These are phyloP conservation scores for Popillia japonica DNA, from an alignment of 1,140 invertebrate species.

Conservation along the genomic window DNA sequence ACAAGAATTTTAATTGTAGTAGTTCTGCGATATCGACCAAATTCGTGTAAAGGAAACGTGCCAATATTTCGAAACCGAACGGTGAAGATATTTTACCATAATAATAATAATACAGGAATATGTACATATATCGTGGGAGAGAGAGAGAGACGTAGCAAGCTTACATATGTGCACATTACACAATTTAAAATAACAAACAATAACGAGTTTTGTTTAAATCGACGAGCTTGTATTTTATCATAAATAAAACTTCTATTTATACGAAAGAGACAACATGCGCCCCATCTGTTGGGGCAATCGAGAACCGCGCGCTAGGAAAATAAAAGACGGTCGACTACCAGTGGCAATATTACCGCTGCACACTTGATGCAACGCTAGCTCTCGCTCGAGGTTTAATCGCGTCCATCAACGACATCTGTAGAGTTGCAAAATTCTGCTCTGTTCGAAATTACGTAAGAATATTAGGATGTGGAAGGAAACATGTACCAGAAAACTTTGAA, in stretches of 20 bases:
- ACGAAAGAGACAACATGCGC: conserved; percentile 42
- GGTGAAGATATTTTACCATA: background rate
- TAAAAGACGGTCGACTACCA: conserved; percentile 42
- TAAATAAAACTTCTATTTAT: conserved; percentile 33
- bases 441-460: background rate
- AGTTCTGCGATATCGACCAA: too few species aligned
- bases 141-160: background rate
- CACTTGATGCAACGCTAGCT: conserved; percentile 24
- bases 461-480: conserved; percentile 2
- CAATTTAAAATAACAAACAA: conserved; percentile 38
- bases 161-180: background rate
- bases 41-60: too few species aligned
- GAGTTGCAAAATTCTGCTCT: conserved; percentile 1
- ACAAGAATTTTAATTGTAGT: too few species aligned
- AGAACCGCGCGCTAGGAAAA: conserved; percentile 41
- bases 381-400: background rate
- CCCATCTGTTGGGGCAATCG: conserved; percentile 44
- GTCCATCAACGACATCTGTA: conserved; percentile 19
- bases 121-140: background rate
- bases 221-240: conserved; percentile 24
- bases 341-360: conserved; percentile 6
- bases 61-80: background rate
- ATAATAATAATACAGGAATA: background rate
- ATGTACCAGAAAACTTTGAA: too few species aligned
- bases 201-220: conserved; percentile 32